A percentile compares a stretch with the other conserved stretches of the same genome.
phyloP scores from a whole-genome alignment of 1,140 invertebrate genomes.

The Diorhabda elongata region DNA sequence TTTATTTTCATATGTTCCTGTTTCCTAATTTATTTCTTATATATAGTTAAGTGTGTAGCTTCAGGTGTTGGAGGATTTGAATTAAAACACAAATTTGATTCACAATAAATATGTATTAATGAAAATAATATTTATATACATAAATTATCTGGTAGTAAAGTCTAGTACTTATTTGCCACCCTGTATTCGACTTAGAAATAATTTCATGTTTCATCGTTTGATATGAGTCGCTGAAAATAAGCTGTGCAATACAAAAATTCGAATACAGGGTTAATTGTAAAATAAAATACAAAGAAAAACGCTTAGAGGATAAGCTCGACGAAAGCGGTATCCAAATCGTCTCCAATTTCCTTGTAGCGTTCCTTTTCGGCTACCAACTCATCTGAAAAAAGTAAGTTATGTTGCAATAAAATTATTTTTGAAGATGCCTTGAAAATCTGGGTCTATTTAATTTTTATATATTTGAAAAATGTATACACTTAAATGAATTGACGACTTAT shows the following conservation, averaged over 20 bases:
- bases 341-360: conserved; percentile 98
- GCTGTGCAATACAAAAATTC: conserved; percentile 1
- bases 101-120: conserved; percentile 12
- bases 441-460: not conserved
- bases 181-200: conserved; percentile 5
- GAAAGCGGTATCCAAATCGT: conserved; percentile 98
- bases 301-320: conserved; percentile 80
- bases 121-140: conserved; percentile 13
- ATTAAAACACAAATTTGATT: not conserved
- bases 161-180: conserved; percentile 7
- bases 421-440: conserved; percentile 9
- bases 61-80: not conserved
- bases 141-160: conserved; percentile 9
- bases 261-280: conserved; percentile 5
- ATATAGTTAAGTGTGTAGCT: too few species aligned
- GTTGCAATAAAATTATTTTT: not conserved
- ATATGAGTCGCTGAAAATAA: conserved; percentile 13
- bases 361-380: conserved; percentile 98
- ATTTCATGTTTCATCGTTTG: not conserved
- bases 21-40: too few species aligned
- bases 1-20: too few species aligned
- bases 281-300: conserved; percentile 11
- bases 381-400: conserved; percentile 64
- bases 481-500: too few species aligned
- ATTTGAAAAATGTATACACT: too few species aligned